These are phyloP conservation scores for Aspidiotus destructor DNA, from an alignment of 2,888 invertebrate species.

Conservation along the genomic window DNA sequence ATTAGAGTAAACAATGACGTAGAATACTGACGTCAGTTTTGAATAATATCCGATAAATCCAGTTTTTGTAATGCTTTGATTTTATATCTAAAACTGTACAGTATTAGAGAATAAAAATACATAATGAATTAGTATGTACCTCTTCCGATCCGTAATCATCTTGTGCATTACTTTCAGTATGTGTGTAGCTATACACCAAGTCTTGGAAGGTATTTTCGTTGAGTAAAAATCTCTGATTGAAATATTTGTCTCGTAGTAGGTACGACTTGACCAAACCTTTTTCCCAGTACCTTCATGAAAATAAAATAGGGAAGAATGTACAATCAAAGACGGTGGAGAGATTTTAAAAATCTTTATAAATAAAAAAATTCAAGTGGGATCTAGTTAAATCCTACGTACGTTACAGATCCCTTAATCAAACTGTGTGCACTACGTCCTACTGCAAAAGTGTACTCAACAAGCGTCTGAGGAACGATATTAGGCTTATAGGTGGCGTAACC, in stretches of 20 bases:
- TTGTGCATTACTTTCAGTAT: constrained; percentile 11
- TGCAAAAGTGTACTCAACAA: not conserved
- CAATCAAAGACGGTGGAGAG: not conserved
- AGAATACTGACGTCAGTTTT: too few species aligned
- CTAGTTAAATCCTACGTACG: not conserved
- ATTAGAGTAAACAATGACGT: too few species aligned
- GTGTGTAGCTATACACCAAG: not conserved
- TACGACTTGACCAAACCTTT: not conserved
- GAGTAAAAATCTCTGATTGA: constrained; percentile 20
- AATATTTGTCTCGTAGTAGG: constrained; percentile 17
- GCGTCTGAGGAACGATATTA: constrained; percentile 3
- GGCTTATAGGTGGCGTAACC: not conserved
- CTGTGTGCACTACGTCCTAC: not conserved
- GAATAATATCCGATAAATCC: too few species aligned
- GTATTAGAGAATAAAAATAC: too few species aligned
- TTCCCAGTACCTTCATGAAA: constrained; percentile 8
- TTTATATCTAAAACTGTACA: too few species aligned
- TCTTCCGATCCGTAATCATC: constrained; percentile 9
- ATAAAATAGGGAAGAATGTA: not conserved
- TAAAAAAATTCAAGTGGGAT: not conserved
- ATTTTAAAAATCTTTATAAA: not conserved
- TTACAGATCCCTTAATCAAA: not conserved
- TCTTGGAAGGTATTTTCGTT: constrained; percentile 14
- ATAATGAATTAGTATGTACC: too few species aligned
- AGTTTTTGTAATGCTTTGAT: too few species aligned